A percentile compares a stretch with the other conserved stretches of the same genome.
Conservation (phyloP, 2,113 vertebrate genomes). For the Neopipo cinnamomea region DNA sequence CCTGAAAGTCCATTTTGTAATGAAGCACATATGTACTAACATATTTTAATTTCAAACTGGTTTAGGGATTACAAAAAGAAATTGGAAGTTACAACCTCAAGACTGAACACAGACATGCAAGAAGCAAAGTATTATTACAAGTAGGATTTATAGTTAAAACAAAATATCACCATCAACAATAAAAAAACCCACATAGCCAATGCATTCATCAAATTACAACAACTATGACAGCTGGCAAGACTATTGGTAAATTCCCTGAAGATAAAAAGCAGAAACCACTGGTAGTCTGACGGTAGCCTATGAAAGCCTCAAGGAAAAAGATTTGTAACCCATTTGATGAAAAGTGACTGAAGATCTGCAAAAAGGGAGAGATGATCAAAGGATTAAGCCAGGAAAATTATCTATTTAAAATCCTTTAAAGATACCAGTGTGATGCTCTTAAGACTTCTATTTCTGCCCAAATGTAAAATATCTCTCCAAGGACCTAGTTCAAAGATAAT, state of each 20-base stretch:
- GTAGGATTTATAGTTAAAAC: background rate
- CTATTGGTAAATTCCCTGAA: background rate
- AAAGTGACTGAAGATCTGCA: slow-evolving; percentile 3
- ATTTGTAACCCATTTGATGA: background rate
- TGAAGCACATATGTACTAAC: background rate
- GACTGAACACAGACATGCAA: background rate
- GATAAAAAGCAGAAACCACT: background rate
- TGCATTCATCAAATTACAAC: background rate
- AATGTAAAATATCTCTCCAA: background rate
- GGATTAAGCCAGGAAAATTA: background rate
- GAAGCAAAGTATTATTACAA: background rate
- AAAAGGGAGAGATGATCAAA: slow-evolving; percentile 14
- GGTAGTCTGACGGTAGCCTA: background rate
- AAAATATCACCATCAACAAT: background rate
- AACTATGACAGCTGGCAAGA: background rate
- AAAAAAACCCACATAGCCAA: background rate
- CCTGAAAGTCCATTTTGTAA: slow-evolving; percentile 36
- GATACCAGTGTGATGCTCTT: background rate
- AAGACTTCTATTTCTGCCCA: background rate
- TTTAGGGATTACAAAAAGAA: background rate
- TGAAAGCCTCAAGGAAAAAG: background rate
- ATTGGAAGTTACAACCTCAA: background rate
- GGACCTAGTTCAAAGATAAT: background rate
- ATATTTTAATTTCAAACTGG: slow-evolving; percentile 10
- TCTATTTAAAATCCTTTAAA: slow-evolving; percentile 23